phyloP scores from a whole-genome alignment of 2,888 invertebrate species.

The Philaethria dido region DNA sequence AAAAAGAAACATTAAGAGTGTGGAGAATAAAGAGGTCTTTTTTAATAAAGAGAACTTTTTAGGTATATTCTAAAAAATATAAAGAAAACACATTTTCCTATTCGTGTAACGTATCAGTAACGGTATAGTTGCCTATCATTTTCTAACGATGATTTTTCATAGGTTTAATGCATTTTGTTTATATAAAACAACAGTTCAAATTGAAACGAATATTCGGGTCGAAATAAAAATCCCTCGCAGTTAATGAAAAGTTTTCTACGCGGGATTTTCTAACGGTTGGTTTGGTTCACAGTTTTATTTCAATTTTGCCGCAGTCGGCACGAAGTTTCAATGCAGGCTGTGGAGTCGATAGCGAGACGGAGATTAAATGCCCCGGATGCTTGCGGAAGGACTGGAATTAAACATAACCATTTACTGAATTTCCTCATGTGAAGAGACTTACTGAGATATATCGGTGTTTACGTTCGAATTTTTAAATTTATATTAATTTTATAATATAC shows the following conservation, averaged over 20 bases:
- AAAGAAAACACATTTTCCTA: background rate
- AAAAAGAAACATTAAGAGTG: too few species aligned
- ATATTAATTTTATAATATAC: background rate
- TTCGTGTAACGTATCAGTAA: background rate
- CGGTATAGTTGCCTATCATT: background rate
- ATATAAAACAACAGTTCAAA: conserved; percentile 4
- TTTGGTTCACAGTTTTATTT: conserved; percentile 45
- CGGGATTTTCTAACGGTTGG: conserved; percentile 42
- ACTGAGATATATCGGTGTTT: conserved; percentile 10
- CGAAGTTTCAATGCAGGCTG: conserved; percentile 42
- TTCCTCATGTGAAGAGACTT: conserved; percentile 20
- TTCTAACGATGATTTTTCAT: background rate
- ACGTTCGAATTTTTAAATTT: background rate
- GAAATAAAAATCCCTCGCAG: conserved; percentile 27
- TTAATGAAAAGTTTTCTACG: conserved; percentile 36
- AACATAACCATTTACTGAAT: conserved; percentile 35
- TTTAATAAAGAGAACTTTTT: too few species aligned
- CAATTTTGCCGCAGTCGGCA: conserved; percentile 42
- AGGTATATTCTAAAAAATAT: too few species aligned
- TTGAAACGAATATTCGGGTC: conserved; percentile 23
- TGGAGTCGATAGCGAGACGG: conserved; percentile 41
- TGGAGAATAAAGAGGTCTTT: too few species aligned
- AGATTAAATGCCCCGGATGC: conserved; percentile 43
- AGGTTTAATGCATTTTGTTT: background rate
- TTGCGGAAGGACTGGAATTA: conserved; percentile 36